Evolutionary conservation across 2,113 vertebrate genomes (phyloP).

Genomic region (Probosciger aterrimus): DNA sequence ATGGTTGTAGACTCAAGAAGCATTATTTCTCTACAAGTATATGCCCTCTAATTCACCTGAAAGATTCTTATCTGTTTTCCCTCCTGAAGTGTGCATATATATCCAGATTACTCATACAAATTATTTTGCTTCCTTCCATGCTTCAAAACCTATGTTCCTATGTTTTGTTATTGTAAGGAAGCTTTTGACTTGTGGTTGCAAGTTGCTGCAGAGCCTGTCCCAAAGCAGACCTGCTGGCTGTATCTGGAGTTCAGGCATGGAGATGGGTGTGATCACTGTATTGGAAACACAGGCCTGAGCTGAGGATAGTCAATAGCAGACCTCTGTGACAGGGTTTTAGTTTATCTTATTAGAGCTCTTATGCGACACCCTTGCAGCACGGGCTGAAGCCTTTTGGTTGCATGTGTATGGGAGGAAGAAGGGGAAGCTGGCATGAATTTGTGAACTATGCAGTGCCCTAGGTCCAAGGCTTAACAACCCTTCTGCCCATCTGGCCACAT

Average conservation of each 20-base stretch:
- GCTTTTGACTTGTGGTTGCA: not conserved
- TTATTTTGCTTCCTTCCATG: slow-evolving; percentile 39
- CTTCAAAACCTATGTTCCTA: not conserved
- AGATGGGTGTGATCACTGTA: not conserved
- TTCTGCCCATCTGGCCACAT: not conserved
- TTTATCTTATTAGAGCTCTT: not conserved
- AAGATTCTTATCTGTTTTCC: slow-evolving; percentile 41
- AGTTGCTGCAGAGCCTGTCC: not conserved
- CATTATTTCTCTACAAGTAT: not conserved
- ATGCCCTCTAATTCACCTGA: slow-evolving; percentile 40
- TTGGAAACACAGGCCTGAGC: not conserved
- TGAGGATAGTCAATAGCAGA: not conserved
- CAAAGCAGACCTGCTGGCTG: not conserved
- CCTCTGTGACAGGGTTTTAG: not conserved
- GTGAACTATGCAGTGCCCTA: not conserved
- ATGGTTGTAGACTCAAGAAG: not conserved
- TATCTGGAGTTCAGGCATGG: not conserved
- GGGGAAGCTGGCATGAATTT: not conserved
- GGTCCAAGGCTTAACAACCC: not conserved
- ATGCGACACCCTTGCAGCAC: not conserved
- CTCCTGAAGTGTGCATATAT: slow-evolving; percentile 2
- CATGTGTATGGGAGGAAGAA: not conserved
- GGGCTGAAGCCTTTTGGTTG: not conserved
- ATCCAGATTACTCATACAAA: not conserved
- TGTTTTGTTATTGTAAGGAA: not conserved